phyloP scores from a whole-genome alignment of 2,888 invertebrate genomes.

The Pediacus dermestoides region DNA sequence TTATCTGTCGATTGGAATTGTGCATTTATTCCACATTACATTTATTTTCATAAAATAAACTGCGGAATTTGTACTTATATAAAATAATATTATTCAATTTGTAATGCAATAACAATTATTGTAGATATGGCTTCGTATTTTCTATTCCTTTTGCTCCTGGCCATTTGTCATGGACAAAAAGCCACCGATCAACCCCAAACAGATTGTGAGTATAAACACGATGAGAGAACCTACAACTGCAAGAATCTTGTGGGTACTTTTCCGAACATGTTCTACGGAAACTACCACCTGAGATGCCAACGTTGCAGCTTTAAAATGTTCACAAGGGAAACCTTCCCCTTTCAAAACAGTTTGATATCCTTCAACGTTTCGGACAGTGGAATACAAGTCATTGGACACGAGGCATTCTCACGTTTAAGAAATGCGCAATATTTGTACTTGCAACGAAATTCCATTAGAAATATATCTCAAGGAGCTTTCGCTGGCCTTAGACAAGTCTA shows the following conservation, averaged over 20 bases:
- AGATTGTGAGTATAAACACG: slow-evolving; percentile 33
- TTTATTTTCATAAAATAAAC: no score
- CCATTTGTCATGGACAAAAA: no score
- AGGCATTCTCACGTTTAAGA: slow-evolving; percentile 36
- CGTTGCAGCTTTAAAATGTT: slow-evolving; percentile 38
- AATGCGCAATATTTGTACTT: slow-evolving; percentile 35
- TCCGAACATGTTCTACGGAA: slow-evolving; percentile 39
- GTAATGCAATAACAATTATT: no score
- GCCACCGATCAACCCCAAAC: no score
- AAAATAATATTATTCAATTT: no score
- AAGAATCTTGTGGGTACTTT: slow-evolving; percentile 34
- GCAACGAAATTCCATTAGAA: slow-evolving; percentile 36
- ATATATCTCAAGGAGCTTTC: slow-evolving; percentile 38
- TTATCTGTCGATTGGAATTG: no score
- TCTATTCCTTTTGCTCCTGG: no score
- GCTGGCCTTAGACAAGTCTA: slow-evolving; percentile 38
- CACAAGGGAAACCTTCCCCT: slow-evolving; percentile 36
- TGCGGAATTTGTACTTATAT: no score
- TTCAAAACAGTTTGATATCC: slow-evolving; percentile 33
- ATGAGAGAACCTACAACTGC: slow-evolving; percentile 33
- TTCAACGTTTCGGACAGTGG: slow-evolving; percentile 39
- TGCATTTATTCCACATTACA: no score
- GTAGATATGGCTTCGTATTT: no score
- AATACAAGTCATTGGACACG: slow-evolving; percentile 31
- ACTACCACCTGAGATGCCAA: slow-evolving; percentile 36